A percentile compares a stretch with the other conserved stretches of the same genome.
phyloP scores from a whole-genome alignment of 2,797 vertebrate genomes.

The Pseudochirops corinnae region DNA sequence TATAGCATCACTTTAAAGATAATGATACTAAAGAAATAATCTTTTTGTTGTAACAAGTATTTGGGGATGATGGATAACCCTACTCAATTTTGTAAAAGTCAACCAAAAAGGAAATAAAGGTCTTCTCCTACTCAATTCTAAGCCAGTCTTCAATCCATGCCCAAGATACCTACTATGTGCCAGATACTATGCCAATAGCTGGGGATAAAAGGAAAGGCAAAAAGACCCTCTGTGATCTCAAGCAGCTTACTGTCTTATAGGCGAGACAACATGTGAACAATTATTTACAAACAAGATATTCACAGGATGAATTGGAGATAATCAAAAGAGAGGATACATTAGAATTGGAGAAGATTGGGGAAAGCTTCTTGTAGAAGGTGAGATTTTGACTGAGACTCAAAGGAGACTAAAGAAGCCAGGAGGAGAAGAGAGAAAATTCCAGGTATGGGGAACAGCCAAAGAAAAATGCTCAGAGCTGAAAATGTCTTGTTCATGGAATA shows the following conservation, averaged over 20 bases:
- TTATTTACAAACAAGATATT: neutral
- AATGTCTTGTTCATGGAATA: neutral
- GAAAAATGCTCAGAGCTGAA: neutral
- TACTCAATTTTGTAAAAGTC: too few relatives aligned
- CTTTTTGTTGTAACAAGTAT: too few relatives aligned
- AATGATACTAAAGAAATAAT: too few relatives aligned
- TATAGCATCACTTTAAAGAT: too few relatives aligned
- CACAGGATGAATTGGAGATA: neutral
- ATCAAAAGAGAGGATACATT: neutral
- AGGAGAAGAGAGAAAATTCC: neutral
- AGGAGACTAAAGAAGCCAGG: neutral
- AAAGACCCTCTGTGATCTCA: neutral
- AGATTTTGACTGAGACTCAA: neutral
- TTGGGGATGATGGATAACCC: too few relatives aligned
- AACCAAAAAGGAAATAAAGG: too few relatives aligned
- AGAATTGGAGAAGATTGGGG: neutral
- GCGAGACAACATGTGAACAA: neutral
- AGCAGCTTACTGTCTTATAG: neutral
- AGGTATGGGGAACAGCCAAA: neutral
- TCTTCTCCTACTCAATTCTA: too few relatives aligned
- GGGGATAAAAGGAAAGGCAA: too few relatives aligned
- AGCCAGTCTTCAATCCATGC: too few relatives aligned
- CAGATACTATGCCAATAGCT: too few relatives aligned
- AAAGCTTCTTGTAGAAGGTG: neutral
- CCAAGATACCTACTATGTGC: too few relatives aligned